Evolutionary conservation across 2,888 invertebrate species (phyloP), one percentile per base, ranked within the genome.

Genomic region (Ditula angustiorana): DNA sequence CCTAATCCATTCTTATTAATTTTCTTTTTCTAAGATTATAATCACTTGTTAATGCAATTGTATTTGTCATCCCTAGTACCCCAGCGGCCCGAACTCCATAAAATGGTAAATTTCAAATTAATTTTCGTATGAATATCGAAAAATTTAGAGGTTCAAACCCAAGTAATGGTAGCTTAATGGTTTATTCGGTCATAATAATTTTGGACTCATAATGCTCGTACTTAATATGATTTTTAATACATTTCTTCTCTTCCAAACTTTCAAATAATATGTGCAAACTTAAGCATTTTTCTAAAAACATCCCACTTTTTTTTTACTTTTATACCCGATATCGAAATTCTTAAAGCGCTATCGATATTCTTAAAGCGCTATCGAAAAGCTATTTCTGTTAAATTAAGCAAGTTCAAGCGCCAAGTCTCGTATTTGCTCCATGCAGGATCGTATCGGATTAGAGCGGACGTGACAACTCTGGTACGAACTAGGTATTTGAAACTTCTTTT

Each of bases 381-480:
- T 28, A 37, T 60, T 50, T 49, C 50, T 23, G 50, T 50, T 41
- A 37, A 60, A 60, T 50, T 60, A 41, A 60, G 28, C 59, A 21
- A 46, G 44, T 30, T 46, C 37, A 4, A 28, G 33, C 33, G 35
- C 37, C 59, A 50, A 26, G 59, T 50, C 59, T 50, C 50, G 50
- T 60, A 60, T 60, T 60, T 60, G 59, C 59, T 28, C 28, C 50
- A 50, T 60, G 59, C 50, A 50, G 37, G 47, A n/a, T 8, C 49
- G 58, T 50, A 60, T 60, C 59, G 37, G 59, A 60, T 60, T 41
- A 60, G 24, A 19, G 19, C 50, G 59, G 59, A 60, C 59, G 59
- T 60, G 59, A 49, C 41, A 10, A 21, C 5, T 49, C 50, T 28
- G n/a, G n/a, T 11, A n/a, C 4, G 26, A 21, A 26, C 37, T 41